A percentile compares a stretch with the other conserved stretches of the same genome.
phyloP scores from a whole-genome alignment of 1,140 invertebrate species.

The Plodia interpunctella region DNA sequence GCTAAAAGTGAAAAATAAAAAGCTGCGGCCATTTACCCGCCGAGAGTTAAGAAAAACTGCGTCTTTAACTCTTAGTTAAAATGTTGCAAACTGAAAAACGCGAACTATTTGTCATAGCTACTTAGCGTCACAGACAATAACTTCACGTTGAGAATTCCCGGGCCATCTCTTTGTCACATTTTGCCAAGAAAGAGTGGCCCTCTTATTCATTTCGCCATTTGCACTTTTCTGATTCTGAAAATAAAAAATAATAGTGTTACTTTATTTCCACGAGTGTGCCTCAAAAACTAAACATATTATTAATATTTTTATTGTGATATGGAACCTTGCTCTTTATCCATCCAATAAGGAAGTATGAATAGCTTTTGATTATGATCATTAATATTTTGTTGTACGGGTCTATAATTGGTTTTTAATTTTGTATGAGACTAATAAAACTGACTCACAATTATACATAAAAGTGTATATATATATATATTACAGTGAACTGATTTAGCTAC shows the following conservation, averaged over 20 bases:
- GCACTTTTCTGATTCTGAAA: slow-evolving; percentile 33
- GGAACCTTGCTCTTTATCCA: too few species aligned
- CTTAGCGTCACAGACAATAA: slow-evolving; percentile 62
- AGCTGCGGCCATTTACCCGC: background rate
- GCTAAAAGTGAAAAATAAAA: background rate
- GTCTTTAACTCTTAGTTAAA: slow-evolving; percentile 47
- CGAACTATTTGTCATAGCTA: slow-evolving; percentile 52
- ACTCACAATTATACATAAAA: too few species aligned
- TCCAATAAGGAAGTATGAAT: too few species aligned
- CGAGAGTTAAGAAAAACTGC: slow-evolving; percentile 12
- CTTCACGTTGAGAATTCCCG: slow-evolving; percentile 57
- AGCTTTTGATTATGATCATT: too few species aligned
- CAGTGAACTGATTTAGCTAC: too few species aligned
- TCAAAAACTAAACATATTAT: too few species aligned
- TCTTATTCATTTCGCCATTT: slow-evolving; percentile 52
- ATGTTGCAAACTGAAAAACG: slow-evolving; percentile 45
- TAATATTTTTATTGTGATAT: too few species aligned
- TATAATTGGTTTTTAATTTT: too few species aligned
- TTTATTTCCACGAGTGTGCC: too few species aligned
- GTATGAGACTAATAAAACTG: too few species aligned
- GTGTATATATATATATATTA: too few species aligned
- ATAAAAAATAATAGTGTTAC: background rate
- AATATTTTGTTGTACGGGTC: too few species aligned
- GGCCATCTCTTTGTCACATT: slow-evolving; percentile 63
- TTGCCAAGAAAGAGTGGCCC: slow-evolving; percentile 55